Evolutionary conservation across 2,113 vertebrate genomes (phyloP).

Genomic region (Myrmecophaga tridactyla): DNA sequence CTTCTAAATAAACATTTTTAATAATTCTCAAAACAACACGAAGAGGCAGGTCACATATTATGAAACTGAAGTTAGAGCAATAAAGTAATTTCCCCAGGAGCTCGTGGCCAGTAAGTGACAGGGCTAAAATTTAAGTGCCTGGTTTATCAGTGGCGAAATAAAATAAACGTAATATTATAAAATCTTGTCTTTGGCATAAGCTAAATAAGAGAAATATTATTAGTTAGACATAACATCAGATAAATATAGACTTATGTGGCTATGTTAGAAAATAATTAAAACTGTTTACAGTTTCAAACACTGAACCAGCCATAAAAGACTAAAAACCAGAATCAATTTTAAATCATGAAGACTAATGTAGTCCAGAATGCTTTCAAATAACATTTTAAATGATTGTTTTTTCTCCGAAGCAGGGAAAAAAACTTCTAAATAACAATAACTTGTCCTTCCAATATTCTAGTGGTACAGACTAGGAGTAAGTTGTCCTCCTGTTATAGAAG

Average conservation of each 20-base stretch:
- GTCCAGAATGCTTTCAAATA: neutral
- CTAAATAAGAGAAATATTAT: neutral
- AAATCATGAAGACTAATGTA: neutral
- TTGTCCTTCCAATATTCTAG: constrained; percentile 11
- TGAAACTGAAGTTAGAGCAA: neutral
- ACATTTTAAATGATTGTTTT: neutral
- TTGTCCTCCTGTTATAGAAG: neutral
- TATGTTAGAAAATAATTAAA: constrained; percentile 26
- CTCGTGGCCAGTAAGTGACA: neutral
- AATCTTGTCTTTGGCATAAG: neutral
- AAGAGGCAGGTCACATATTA: neutral
- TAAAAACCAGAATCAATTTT: neutral
- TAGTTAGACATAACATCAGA: neutral
- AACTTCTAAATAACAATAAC: neutral
- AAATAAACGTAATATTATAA: constrained; percentile 14
- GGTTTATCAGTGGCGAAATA: neutral
- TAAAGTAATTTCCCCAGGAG: neutral
- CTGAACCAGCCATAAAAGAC: neutral
- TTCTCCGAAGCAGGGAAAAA: neutral
- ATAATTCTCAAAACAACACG: neutral
- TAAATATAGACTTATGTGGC: neutral
- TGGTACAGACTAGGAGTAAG: neutral
- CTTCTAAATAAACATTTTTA: neutral
- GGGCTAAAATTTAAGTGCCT: neutral
- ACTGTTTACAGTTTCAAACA: neutral